phyloP scores from a whole-genome alignment of 1,140 invertebrate species.

The Homalodisca vitripennis region DNA sequence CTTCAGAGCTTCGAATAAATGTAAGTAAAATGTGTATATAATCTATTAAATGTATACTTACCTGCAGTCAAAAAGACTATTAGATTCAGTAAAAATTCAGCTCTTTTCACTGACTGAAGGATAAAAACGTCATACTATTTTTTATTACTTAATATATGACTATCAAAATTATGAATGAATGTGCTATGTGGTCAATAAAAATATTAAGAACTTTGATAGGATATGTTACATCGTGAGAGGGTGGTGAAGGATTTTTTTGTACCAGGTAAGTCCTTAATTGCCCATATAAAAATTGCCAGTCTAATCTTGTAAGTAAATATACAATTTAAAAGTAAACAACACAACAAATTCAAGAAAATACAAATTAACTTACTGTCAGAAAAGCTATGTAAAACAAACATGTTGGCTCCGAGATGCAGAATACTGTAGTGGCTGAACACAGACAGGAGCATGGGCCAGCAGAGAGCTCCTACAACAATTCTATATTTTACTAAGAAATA shows the following conservation, averaged over 20 bases:
- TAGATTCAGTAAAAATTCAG: too few species aligned
- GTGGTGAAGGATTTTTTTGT: background rate
- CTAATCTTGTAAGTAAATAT: background rate
- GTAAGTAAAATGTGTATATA: too few species aligned
- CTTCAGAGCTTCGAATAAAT: too few species aligned
- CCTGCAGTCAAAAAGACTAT: too few species aligned
- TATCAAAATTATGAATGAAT: too few species aligned
- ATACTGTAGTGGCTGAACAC: slow-evolving; percentile 90
- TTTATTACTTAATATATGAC: too few species aligned
- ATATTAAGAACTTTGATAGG: background rate
- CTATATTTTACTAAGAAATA: too few species aligned
- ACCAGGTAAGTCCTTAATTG: background rate
- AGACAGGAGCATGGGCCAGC: slow-evolving; percentile 86
- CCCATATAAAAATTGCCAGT: background rate
- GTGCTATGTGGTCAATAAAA: background rate
- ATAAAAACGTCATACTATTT: too few species aligned
- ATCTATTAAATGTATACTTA: too few species aligned
- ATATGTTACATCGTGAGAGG: background rate
- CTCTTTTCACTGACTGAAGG: too few species aligned
- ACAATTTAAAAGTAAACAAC: background rate
- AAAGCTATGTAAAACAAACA: slow-evolving; percentile 94
- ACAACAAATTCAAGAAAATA: slow-evolving; percentile 6
- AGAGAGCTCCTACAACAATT: too few species aligned
- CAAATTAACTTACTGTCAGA: slow-evolving; percentile 45
- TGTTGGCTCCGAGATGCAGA: slow-evolving; percentile 87